Evolutionary conservation across 1,140 invertebrate species (phyloP).

Genomic region (Spodoptera litura): DNA sequence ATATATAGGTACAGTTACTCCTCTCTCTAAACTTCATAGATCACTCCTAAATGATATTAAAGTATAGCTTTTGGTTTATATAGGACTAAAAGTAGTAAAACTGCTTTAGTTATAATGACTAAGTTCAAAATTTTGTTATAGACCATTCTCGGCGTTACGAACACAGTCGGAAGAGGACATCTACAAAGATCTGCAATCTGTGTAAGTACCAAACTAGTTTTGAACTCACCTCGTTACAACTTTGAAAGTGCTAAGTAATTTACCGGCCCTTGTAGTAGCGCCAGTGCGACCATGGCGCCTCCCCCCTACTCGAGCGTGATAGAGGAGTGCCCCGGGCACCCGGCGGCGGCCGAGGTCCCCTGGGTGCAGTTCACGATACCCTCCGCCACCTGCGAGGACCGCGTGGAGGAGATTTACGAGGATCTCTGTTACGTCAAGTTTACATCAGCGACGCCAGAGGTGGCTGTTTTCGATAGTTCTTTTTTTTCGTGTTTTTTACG

Average conservation of each 20-base stretch:
- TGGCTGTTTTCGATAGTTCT: conserved; percentile 62
- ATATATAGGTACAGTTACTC: too few relatives aligned
- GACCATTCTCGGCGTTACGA: conserved; percentile 91
- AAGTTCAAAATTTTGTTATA: conserved; percentile 82
- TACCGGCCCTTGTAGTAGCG: conserved; percentile 67
- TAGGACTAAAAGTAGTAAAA: too few relatives aligned
- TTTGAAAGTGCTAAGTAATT: conserved; percentile 34
- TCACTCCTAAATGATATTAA: too few relatives aligned
- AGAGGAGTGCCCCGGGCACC: conserved; percentile 55
- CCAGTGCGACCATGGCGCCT: conserved; percentile 63
- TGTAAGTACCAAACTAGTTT: conserved; percentile 85
- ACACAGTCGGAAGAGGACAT: conserved; percentile 93
- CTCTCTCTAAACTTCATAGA: too few relatives aligned
- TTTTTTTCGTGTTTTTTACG: conserved; percentile 3
- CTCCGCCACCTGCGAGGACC: conserved; percentile 86
- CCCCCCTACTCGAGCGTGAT: conserved; percentile 58
- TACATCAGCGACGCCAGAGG: conserved; percentile 88
- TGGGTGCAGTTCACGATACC: conserved; percentile 89
- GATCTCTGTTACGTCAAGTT: conserved; percentile 95
- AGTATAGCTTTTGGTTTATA: too few relatives aligned
- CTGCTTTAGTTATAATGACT: neutral
- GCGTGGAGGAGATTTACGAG: conserved; percentile 94
- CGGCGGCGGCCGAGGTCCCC: conserved; percentile 76
- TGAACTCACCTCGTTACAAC: neutral
- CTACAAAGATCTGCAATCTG: conserved; percentile 92